These are phyloP conservation scores for Colius striatus DNA, from an alignment of 2,113 vertebrate species.

Conservation along the genomic window DNA sequence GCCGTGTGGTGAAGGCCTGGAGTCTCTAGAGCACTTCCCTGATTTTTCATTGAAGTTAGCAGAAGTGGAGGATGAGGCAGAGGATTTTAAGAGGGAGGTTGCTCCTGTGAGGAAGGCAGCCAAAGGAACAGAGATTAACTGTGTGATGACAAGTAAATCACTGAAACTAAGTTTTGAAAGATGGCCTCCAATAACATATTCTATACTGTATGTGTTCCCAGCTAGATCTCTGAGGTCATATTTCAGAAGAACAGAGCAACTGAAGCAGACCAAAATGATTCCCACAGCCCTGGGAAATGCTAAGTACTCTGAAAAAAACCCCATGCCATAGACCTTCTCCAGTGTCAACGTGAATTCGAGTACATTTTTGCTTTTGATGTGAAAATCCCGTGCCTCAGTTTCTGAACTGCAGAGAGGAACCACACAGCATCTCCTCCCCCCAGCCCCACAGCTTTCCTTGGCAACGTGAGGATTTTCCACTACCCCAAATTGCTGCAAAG, in stretches of 20 bases:
- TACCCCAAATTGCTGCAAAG: not conserved
- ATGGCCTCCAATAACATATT: not conserved
- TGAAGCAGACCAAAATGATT: not conserved
- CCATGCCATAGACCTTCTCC: not conserved
- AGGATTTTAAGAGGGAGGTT: not conserved
- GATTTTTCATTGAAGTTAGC: not conserved
- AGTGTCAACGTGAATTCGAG: not conserved
- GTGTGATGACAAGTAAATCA: not conserved
- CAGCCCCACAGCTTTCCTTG: not conserved
- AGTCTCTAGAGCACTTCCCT: not conserved
- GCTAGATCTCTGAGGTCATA: not conserved
- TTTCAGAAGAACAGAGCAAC: slow-evolving; percentile 27
- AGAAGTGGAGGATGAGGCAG: not conserved
- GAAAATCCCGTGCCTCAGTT: not conserved
- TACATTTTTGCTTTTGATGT: not conserved
- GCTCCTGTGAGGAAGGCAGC: not conserved
- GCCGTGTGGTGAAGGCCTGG: not conserved
- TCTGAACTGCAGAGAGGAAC: not conserved
- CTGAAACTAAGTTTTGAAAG: not conserved
- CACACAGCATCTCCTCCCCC: rapidly evolving
- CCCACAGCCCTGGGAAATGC: not conserved
- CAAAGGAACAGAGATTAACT: not conserved
- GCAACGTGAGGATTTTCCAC: rapidly evolving
- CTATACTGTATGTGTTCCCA: not conserved
- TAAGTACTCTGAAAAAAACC: not conserved